phyloP scores from a whole-genome alignment of 2,797 vertebrate genomes.

The Peromyscus aztecus region DNA sequence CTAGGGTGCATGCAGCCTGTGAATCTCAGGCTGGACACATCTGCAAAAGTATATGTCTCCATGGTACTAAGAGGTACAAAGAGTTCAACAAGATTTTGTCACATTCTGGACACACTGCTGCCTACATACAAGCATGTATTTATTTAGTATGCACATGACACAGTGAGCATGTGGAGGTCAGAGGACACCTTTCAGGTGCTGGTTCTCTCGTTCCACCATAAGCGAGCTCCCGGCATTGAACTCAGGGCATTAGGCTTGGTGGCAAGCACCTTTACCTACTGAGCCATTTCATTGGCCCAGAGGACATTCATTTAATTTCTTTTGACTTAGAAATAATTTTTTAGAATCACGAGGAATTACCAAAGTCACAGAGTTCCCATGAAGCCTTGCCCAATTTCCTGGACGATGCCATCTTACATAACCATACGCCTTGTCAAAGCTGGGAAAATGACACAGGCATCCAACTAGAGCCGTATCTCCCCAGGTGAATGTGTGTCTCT shows the following conservation, averaged over 20 bases:
- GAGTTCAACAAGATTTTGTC: background rate
- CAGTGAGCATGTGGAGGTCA: background rate
- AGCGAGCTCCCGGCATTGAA: background rate
- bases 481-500: background rate
- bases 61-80: background rate
- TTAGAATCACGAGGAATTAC: background rate
- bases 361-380: background rate
- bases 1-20: background rate
- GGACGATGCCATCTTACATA: too few relatives aligned
- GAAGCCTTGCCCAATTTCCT: background rate
- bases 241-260: background rate
- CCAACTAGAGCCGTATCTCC: accelerated
- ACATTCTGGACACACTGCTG: background rate
- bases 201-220: background rate
- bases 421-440: background rate
- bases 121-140: too few relatives aligned
- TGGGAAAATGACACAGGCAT: accelerated
- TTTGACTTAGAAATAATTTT: background rate
- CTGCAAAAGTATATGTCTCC: background rate
- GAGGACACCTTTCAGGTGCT: background rate
- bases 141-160: background rate
- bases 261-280: background rate
- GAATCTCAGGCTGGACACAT: background rate
- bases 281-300: background rate
- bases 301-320: background rate